Base-by-base conservation (phyloP, 1,140 invertebrate genomes). In the Heliothis virescens region DNA sequence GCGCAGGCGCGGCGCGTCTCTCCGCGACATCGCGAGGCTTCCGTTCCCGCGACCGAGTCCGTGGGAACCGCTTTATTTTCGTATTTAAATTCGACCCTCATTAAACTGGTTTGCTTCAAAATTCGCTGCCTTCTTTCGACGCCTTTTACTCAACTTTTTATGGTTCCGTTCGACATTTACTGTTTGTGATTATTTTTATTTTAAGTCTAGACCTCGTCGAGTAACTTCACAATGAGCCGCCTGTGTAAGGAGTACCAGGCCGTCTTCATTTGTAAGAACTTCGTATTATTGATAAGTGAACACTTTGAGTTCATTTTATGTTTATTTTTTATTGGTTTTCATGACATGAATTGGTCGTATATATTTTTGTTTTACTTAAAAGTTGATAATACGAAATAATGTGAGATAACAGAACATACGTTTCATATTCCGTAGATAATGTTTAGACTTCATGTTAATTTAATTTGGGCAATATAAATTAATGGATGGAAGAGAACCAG, bases 61-160 rank as follows among this genome's bases (percentile, higher is more conserved):
- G 93, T 94, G 93, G 93, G 93, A 94, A 94, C 92, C 89, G 90
- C 85, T 92, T 94, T 92, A 93, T 94, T 93, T 94, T 93, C 92
- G 88, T 94, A 93, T 94, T 94, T 93, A 92, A 94, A 93, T 93
- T 90, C 92, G 92, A 93, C 91, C 93, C 92, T 93, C 93, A 94
- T 94, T 94, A 94, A 94, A 94, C 93, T 89, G 92, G 93, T 94
- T 94, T 90, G 85, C 89, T 88, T 93, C 89, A 93, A 92, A 94
- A 94, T 94, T 94, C 90, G 93, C 93, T 93, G 92, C 93, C 93
- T 93, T 90, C 91, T 94, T 93, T 94, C 93, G 91, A 91, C 93
- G 93, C 92, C 91, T 94, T 93, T 94, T 94, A 94, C 92, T 94
- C 92, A 90, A 91, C 92, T 94, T 94, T 94, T 94, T 94, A 93